Evolutionary conservation across 2,113 vertebrate species (phyloP).

Genomic region (Steatornis caripensis): DNA sequence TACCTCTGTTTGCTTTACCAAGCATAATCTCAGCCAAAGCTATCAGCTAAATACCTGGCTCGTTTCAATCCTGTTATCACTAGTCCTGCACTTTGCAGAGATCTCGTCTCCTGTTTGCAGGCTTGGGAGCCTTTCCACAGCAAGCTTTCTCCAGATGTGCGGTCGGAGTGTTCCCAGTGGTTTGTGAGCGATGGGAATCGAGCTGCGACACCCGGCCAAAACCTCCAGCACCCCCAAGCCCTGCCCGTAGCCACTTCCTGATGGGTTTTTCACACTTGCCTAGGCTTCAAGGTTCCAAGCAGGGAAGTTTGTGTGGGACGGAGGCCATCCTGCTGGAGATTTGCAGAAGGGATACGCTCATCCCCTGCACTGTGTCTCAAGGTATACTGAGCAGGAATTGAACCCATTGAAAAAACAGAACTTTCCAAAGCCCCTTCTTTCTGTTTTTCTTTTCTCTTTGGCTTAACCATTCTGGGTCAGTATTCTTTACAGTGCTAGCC

Average conservation of each 20-base stretch:
- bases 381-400: neutral
- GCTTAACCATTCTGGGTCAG: neutral
- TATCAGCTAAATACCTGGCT: neutral
- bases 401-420: neutral
- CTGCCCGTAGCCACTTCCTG: conserved; percentile 41
- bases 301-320: neutral
- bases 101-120: neutral
- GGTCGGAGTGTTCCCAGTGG: neutral
- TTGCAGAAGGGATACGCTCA: neutral
- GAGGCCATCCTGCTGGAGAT: neutral
- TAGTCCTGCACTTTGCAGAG: too few relatives aligned
- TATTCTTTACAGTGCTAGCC: neutral
- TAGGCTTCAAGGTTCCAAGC: neutral
- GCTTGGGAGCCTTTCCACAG: conserved; percentile 39
- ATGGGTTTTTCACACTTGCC: neutral
- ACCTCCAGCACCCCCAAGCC: neutral
- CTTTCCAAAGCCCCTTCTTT: neutral
- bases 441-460: neutral
- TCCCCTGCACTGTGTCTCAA: neutral
- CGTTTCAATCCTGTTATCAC: neutral
- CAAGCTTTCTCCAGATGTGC: conserved; percentile 66
- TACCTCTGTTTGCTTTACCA: neutral
- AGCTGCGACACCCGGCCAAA: neutral
- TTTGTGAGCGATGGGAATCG: neutral
- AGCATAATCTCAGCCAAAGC: neutral